A percentile compares a stretch with the other conserved stretches of the same genome.
Conservation (phyloP, 2,797 vertebrate genomes). For the Phoebastria nigripes region DNA sequence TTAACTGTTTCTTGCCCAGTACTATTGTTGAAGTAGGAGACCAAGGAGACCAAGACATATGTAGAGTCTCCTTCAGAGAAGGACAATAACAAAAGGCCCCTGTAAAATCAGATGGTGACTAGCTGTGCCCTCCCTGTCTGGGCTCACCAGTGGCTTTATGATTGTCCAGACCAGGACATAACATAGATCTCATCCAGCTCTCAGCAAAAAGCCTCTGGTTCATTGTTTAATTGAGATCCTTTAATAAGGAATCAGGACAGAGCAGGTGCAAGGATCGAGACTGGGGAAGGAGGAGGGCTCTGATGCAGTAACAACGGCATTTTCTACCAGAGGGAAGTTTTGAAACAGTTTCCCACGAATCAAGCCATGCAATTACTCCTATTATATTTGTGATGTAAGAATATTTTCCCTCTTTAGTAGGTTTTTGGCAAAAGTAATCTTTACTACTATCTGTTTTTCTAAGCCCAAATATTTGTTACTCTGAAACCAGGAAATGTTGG, state of each 20-base stretch:
- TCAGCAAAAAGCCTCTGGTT: neutral
- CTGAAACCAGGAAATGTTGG: neutral
- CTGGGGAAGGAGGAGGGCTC: neutral
- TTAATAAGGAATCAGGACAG: neutral
- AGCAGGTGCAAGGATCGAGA: neutral
- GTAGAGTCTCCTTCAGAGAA: neutral
- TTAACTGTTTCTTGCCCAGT: neutral
- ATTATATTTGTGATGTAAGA: neutral
- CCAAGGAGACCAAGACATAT: neutral
- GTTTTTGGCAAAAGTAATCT: neutral
- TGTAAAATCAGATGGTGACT: neutral
- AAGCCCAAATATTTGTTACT: neutral
- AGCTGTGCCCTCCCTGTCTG: neutral
- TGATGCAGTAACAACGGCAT: neutral
- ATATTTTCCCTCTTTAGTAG: neutral
- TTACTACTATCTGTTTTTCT: neutral
- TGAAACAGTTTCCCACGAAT: neutral
- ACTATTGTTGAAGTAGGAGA: neutral
- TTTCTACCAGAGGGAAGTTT: neutral
- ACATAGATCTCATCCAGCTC: neutral
- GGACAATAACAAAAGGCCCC: neutral
- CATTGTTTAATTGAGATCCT: neutral
- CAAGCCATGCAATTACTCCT: neutral
- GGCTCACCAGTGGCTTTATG: neutral
- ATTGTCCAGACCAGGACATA: neutral